A percentile compares a stretch with the other conserved stretches of the same genome.
Evolutionary conservation across 2,113 vertebrate species (phyloP).

Genomic region (Microcebus lehilahytsara): DNA sequence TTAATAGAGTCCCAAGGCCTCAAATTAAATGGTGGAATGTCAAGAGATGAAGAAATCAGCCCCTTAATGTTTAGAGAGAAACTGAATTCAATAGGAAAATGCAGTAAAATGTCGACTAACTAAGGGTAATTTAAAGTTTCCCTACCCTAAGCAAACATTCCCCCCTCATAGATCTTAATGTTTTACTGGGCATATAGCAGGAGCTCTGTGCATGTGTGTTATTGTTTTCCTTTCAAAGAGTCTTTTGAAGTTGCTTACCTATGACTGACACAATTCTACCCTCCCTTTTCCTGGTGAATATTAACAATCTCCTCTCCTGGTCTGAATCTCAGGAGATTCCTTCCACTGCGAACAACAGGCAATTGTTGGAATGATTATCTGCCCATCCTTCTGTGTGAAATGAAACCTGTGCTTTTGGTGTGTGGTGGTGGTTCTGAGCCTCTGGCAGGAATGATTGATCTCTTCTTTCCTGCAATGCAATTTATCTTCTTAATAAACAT

Average conservation of each 20-base stretch:
- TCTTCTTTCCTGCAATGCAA: neutral
- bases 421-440: neutral
- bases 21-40: neutral
- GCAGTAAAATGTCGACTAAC: neutral
- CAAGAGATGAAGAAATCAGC: constrained; percentile 6
- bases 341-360: neutral
- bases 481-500: neutral
- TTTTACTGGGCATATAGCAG: neutral
- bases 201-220: neutral
- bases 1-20: neutral
- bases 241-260: neutral
- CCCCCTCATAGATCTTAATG: neutral
- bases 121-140: neutral
- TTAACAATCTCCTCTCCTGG: neutral
- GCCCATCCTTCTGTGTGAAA: neutral
- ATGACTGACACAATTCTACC: neutral
- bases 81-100: neutral
- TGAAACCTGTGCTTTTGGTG: neutral
- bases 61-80: neutral
- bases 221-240: neutral
- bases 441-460: neutral
- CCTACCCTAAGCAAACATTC: neutral
- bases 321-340: neutral
- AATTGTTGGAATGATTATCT: neutral
- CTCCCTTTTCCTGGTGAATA: neutral